Evolutionary conservation across 1,140 invertebrate genomes (phyloP).

Genomic region (Anastrepha ludens): DNA sequence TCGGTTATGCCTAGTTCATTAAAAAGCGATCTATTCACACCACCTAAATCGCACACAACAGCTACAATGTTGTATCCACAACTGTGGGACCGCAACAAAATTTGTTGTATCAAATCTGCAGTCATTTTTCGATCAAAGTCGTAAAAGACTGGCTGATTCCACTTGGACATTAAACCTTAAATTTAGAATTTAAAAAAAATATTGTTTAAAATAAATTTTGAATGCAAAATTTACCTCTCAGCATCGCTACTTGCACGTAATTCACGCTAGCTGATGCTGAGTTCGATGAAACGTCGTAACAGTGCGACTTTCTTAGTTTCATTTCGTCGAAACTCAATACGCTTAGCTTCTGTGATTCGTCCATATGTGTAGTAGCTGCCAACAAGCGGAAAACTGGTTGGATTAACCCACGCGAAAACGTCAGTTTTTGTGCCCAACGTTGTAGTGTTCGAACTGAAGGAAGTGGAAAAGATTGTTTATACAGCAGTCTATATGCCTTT

Average conservation of each 20-base stretch:
- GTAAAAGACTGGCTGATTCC: not conserved
- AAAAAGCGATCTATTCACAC: not conserved
- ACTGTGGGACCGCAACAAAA: not conserved
- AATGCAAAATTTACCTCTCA: not conserved
- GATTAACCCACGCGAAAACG: not conserved
- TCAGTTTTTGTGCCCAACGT: not conserved
- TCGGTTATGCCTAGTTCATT: constrained; percentile 8
- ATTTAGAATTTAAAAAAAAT: not conserved
- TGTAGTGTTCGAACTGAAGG: not conserved
- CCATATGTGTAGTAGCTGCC: not conserved
- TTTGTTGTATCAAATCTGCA: not conserved
- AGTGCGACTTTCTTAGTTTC: not conserved
- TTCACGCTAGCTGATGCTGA: not conserved
- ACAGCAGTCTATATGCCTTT: not conserved
- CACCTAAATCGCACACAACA: constrained; percentile 5
- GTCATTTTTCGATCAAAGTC: not conserved
- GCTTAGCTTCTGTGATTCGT: not conserved
- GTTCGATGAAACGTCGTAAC: not conserved
- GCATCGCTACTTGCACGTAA: constrained; percentile 7
- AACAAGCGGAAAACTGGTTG: not conserved
- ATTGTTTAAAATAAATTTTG: not conserved
- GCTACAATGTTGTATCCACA: not conserved
- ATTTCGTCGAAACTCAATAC: constrained; percentile 10
- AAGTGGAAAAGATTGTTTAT: not conserved
- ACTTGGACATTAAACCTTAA: not conserved